Evolutionary conservation across 35 echinoderm and acorn worm species (phyloP), one percentile per base, ranked within the genome.

Genomic region (Ptychodera flava): DNA sequence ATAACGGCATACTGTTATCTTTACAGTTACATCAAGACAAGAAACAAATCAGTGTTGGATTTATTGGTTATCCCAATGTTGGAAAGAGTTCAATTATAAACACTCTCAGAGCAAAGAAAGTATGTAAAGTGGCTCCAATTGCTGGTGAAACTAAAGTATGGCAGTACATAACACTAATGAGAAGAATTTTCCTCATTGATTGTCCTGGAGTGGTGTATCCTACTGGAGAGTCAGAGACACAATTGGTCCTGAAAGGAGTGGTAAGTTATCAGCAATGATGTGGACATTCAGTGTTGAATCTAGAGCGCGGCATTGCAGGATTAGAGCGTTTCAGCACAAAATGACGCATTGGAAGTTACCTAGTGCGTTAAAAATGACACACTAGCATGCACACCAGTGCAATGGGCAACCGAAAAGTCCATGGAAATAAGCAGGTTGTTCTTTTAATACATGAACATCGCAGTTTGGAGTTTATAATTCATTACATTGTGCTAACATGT

Each of bases 111-210:
- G 34, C 79, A 29, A 98, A 98, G 90, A 94, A 94, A 35, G 95
- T 98, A 64, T 98, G 95, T 78, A 98, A 98, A 78, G 95, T 98
- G 15, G 95, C 95, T 16, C 95, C 92, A 0, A 92, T 94, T 12
- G 90, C 95, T 31, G 95, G 92, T 30, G 95, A 98, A 83, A 98
- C 95, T 52, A 98, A 98, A 78, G 95, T 91, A 1, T 98, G 95
- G 95, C 95, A 98, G 90, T 98, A 98, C 79, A 98, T 98, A 81
- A 98, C 95, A 38, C 31, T 98, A 84, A 98, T 98, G 95, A 94
- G 87, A 80, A 85, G 92, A 30, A 98, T 98, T 27, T 98, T 92
- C 85, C 85, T 98, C 22, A 98, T 98, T 53, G 95, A 98, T 76
- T 98, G 95, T 80, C 95, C 95, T 30, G 95, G 95, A 1, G 92